phyloP scores from a whole-genome alignment of 2,113 vertebrate species.

The Lophochroa leadbeateri region DNA sequence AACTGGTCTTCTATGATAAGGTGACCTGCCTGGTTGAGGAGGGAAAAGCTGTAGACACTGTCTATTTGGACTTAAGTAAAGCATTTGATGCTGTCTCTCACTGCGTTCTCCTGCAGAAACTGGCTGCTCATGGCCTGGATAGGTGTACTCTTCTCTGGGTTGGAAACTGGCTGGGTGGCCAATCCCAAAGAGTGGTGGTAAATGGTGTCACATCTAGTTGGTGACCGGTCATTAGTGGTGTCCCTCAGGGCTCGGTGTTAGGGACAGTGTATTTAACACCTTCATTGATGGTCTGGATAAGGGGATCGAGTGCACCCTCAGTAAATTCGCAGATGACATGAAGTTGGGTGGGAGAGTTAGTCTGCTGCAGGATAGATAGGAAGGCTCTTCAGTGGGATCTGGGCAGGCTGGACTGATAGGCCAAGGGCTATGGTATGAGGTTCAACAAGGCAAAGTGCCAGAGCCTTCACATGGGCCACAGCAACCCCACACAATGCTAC shows the following conservation, averaged over 20 bases:
- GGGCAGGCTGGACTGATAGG: not conserved
- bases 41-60: not conserved
- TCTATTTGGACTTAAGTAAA: not conserved
- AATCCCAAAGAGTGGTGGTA: not conserved
- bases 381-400: not conserved
- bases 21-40: not conserved
- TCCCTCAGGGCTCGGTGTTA: not conserved
- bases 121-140: not conserved
- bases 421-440: not conserved
- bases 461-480: not conserved
- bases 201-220: not conserved
- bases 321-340: not conserved
- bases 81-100: not conserved
- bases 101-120: not conserved
- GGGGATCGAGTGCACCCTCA: too few relatives aligned
- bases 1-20: not conserved
- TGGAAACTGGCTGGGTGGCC: not conserved
- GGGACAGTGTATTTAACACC: not conserved
- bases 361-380: not conserved
- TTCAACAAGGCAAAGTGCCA: not conserved
- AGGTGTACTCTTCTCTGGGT: not conserved
- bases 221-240: not conserved
- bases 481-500: not conserved
- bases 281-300: too few relatives aligned
- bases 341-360: not conserved